These are phyloP conservation scores for Helicoverpa armigera DNA, from an alignment of 1,140 invertebrate genomes.

Conservation along the genomic window DNA sequence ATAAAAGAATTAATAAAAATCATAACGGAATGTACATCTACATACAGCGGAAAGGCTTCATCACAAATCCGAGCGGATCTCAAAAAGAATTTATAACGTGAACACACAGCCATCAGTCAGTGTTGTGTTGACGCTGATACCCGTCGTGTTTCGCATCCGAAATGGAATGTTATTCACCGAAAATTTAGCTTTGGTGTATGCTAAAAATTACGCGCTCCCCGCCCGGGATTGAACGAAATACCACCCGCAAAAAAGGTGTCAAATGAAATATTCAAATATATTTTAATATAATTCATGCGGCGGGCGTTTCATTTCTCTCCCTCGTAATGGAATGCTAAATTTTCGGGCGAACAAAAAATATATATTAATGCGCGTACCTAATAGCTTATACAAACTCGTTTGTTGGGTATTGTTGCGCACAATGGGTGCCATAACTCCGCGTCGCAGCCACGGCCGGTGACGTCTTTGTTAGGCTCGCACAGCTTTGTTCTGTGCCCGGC, in stretches of 20 bases:
- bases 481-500: conserved; percentile 78
- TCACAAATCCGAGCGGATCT: conserved; percentile 66
- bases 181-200: conserved; percentile 81
- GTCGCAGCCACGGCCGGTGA: conserved; percentile 83
- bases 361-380: conserved; percentile 87
- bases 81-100: conserved; percentile 81
- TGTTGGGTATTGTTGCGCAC: conserved; percentile 86
- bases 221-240: conserved; percentile 84
- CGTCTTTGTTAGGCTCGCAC: conserved; percentile 82
- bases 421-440: conserved; percentile 85
- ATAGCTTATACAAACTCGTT: conserved; percentile 87
- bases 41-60: conserved; percentile 28
- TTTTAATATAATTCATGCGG: conserved; percentile 87
- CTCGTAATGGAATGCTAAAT: conserved; percentile 86
- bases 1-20: conserved; percentile 10
- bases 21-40: conserved; percentile 31
- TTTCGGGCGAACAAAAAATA: conserved; percentile 86
- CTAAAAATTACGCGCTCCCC: conserved; percentile 82
- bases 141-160: conserved; percentile 81
- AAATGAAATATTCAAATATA: conserved; percentile 87
- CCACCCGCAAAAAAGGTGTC: conserved; percentile 84
- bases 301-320: conserved; percentile 86
- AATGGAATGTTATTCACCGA: conserved; percentile 85
- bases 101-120: conserved; percentile 82
- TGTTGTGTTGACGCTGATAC: conserved; percentile 83